Percentiles rank a stretch among this genome's conserved stretches.
Conservation (phyloP, 2,797 vertebrate genomes). For the Thamnophis elegans region DNA sequence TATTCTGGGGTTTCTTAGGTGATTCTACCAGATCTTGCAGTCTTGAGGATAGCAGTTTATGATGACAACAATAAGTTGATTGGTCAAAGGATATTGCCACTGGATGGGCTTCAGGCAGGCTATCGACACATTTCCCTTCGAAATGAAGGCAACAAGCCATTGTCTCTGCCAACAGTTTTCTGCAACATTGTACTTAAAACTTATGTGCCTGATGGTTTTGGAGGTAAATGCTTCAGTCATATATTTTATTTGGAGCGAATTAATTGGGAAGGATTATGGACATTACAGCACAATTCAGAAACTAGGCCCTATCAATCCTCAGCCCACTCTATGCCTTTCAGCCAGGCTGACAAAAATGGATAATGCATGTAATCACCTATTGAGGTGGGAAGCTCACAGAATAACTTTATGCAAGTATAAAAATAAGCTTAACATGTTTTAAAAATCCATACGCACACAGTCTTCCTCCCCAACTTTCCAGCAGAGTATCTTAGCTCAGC, state of each 20-base stretch:
- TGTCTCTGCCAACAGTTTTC: conserved; percentile 95
- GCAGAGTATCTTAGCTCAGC: background rate
- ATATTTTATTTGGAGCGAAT: background rate
- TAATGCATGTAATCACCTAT: background rate
- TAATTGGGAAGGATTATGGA: background rate
- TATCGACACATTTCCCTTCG: conserved; percentile 97
- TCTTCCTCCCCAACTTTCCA: background rate
- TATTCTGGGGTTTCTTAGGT: conserved; percentile 76
- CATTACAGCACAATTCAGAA: background rate
- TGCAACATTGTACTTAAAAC: conserved; percentile 99
- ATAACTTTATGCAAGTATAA: background rate
- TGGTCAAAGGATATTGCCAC: conserved; percentile 93
- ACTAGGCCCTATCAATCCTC: background rate
- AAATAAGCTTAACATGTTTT: background rate
- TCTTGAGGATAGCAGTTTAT: conserved; percentile 94
- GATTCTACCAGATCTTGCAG: conserved; percentile 95
- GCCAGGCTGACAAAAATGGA: background rate
- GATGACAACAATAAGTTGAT: conserved; percentile 98
- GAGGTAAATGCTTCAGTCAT: conserved; percentile 74
- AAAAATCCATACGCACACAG: background rate
- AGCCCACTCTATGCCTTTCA: background rate
- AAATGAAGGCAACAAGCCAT: conserved; percentile 97
- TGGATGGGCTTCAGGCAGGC: conserved; percentile 96
- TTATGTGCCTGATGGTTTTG: conserved; percentile 97
- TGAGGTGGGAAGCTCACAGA: background rate